Conservation (phyloP, 2,888 invertebrate genomes). For the Cryptocephalus moraei region DNA sequence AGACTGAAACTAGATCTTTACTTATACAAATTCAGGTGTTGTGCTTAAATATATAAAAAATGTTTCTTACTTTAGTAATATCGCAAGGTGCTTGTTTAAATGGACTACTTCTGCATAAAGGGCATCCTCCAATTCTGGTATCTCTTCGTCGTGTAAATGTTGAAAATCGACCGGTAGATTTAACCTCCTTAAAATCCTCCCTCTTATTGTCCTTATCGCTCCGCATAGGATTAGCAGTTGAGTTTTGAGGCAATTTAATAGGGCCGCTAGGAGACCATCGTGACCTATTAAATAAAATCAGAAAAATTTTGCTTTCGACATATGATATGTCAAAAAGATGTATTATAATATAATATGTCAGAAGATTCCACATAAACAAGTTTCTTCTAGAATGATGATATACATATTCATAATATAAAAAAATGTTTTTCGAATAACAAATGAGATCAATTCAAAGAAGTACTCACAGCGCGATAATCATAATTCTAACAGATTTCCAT, state of each 20-base stretch:
- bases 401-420: too few relatives aligned
- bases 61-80: conserved; percentile 7
- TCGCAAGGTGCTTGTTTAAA: conserved; percentile 11
- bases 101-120: conserved; percentile 12
- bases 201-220: conserved; percentile 9
- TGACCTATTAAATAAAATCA: not conserved
- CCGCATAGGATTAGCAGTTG: conserved; percentile 11
- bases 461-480: too few relatives aligned
- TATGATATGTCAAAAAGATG: too few relatives aligned
- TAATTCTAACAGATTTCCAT: too few relatives aligned
- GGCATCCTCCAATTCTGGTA: conserved; percentile 2
- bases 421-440: too few relatives aligned
- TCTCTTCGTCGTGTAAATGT: conserved; percentile 2
- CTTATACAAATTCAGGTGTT: too few relatives aligned
- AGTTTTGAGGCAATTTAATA: conserved; percentile 10
- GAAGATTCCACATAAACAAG: too few relatives aligned
- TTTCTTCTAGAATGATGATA: too few relatives aligned
- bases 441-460: too few relatives aligned
- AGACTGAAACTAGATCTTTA: too few relatives aligned
- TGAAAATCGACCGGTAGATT: not conserved
- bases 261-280: conserved; percentile 11
- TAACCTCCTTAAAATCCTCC: conserved; percentile 5
- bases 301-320: not conserved
- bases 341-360: too few relatives aligned
- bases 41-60: not conserved